Evolutionary conservation across 2,888 invertebrate species (phyloP), one percentile per base, ranked within the genome.

Genomic region (Neria commutata): DNA sequence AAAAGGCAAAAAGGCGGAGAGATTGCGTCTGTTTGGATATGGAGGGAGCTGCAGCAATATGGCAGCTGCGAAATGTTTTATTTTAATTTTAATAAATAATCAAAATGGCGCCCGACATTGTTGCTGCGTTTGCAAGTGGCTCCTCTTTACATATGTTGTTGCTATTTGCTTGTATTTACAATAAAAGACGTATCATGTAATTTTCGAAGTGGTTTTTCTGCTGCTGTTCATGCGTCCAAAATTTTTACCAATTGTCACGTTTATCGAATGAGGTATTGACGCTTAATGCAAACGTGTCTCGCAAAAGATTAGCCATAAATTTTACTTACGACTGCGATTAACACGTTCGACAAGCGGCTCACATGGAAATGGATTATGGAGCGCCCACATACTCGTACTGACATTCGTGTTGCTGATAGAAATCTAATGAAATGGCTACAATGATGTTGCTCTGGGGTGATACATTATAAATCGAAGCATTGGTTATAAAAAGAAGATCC

Each of bases 31-130:
- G n/a, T n/a, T n/a, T n/a, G n/a, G n/a, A n/a, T n/a, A n/a, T n/a
- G n/a, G n/a, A n/a, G n/a, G 29, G 11, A 29, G 29, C 11, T 19
- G 33, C 19, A 34, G 50, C 50, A 50, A 50, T 50, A 50, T 50
- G 17, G 50, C n/a, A 49, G 17, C 25, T 49, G 3, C 5, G 33
- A 56, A 26, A 29, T 46, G 33, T 45, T 56, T 50, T 51, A 73
- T 73, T 74, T 75, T 70, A 74, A 76, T 76, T 74, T 76, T 72
- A 72, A 74, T 76, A 76, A 74, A 76, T 67, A 75, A 75, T 67
- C 67, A 68, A 72, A 72, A 69, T 70, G 74, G 75, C 69, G 75
- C 63, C 70, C 54, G 42, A 54, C 61, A 72, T 6, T 5, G 8
- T 8, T 29, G 29, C 29, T 37, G 37, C n/a, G 6, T 37, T 10